Evolutionary conservation across 2,797 vertebrate species (phyloP).

Genomic region (Propithecus deckenii): DNA sequence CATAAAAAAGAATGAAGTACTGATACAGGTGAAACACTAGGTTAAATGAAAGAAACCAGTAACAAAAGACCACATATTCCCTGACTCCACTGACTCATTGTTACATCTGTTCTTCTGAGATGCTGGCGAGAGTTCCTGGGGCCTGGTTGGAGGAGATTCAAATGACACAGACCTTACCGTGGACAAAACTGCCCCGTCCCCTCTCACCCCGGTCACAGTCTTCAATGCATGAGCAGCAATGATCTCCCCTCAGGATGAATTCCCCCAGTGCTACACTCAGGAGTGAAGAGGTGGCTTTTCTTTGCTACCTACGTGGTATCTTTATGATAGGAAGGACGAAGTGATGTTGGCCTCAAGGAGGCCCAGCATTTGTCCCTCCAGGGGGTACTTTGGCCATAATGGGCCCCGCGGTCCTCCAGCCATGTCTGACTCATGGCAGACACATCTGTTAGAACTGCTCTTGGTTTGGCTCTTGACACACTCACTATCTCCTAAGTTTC

Average conservation of each 20-base stretch:
- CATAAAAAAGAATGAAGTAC: not conserved
- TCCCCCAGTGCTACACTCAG: not conserved
- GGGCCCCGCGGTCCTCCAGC: not conserved
- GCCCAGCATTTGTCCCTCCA: not conserved
- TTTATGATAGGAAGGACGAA: not conserved
- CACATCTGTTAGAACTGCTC: not conserved
- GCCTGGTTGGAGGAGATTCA: not conserved
- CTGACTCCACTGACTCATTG: not conserved
- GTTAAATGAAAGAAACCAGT: not conserved
- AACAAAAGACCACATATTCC: not conserved
- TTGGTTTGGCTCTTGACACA: not conserved
- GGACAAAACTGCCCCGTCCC: no score
- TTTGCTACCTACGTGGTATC: not conserved
- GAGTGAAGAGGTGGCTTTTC: not conserved
- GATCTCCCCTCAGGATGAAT: not conserved
- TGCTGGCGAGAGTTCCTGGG: not conserved
- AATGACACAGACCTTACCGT: not conserved
- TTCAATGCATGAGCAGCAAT: accelerated
- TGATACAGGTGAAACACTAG: not conserved
- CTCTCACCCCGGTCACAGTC: not conserved
- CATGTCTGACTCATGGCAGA: not conserved
- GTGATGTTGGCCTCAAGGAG: not conserved
- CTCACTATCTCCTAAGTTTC: not conserved
- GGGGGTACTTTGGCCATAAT: not conserved
- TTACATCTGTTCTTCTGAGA: not conserved